A percentile compares a stretch with the other conserved stretches of the same genome.
Conservation (phyloP, 1,140 invertebrate species). For the Mesaphorura yosii region DNA sequence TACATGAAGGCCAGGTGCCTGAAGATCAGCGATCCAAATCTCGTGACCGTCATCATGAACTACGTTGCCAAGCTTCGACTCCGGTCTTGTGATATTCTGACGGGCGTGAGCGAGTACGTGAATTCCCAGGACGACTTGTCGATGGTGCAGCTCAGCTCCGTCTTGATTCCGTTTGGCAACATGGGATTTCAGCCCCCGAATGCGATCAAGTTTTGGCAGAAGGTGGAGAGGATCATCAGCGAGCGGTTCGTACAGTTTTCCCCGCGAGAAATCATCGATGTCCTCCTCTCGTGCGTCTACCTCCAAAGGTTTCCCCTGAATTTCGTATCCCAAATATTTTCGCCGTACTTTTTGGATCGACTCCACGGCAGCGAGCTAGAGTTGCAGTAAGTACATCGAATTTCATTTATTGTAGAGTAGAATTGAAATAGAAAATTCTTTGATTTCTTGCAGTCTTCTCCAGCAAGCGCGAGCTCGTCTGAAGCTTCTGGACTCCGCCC, state of each 20-base stretch:
- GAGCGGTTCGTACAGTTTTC: conserved; percentile 49
- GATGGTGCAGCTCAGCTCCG: conserved; percentile 43
- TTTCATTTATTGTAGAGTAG: neutral
- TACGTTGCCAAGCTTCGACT: conserved; percentile 50
- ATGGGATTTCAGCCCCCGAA: conserved; percentile 49
- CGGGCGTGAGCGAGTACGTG: conserved; percentile 45
- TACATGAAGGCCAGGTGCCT: conserved; percentile 45
- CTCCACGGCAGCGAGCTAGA: conserved; percentile 37
- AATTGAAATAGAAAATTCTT: conserved; percentile 6
- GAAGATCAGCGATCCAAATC: conserved; percentile 40
- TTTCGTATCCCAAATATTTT: conserved; percentile 50
- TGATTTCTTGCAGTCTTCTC: conserved; percentile 25
- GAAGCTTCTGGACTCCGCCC: conserved; percentile 49
- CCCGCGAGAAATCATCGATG: conserved; percentile 46
- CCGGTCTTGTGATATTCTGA: conserved; percentile 49
- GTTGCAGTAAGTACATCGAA: conserved; percentile 19
- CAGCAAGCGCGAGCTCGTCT: conserved; percentile 40
- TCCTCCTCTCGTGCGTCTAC: conserved; percentile 54
- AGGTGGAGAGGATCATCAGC: conserved; percentile 44
- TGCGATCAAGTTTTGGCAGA: conserved; percentile 46
- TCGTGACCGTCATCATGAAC: conserved; percentile 50
- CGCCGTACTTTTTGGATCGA: conserved; percentile 46
- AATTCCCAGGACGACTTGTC: conserved; percentile 41
- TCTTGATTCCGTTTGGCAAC: conserved; percentile 51
- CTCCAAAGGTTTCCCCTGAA: conserved; percentile 51